Percentiles rank a stretch among this genome's conserved stretches.
phyloP scores from a whole-genome alignment of 2,888 invertebrate genomes.

The Hylaea fasciaria region DNA sequence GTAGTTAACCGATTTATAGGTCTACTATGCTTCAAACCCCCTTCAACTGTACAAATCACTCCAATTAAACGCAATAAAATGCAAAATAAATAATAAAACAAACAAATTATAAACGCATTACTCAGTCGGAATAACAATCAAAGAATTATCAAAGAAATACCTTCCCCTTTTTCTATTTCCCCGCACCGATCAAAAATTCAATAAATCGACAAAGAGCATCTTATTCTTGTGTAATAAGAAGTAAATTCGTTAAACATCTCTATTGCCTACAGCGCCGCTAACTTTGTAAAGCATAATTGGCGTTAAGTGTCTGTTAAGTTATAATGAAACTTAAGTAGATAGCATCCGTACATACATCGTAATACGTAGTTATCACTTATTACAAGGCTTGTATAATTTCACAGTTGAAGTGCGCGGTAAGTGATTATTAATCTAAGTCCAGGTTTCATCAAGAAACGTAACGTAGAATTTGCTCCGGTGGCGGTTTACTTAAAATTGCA shows the following conservation, averaged over 20 bases:
- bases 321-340: slow-evolving; percentile 79
- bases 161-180: slow-evolving; percentile 67
- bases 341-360: slow-evolving; percentile 69
- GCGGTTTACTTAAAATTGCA: slow-evolving; percentile 61
- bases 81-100: slow-evolving; percentile 76
- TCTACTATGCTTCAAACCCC: no score
- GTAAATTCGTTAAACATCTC: slow-evolving; percentile 32
- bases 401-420: slow-evolving; percentile 54
- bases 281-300: slow-evolving; percentile 67
- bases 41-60: slow-evolving; percentile 55
- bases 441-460: slow-evolving; percentile 42
- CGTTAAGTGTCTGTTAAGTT: slow-evolving; percentile 81
- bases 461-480: slow-evolving; percentile 60
- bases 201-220: slow-evolving; percentile 17
- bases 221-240: slow-evolving; percentile 45
- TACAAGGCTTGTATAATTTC: slow-evolving; percentile 64
- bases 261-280: slow-evolving; percentile 34
- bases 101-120: slow-evolving; percentile 82
- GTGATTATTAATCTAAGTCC: slow-evolving; percentile 35
- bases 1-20: no score
- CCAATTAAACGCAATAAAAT: slow-evolving; percentile 79
- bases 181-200: slow-evolving; percentile 31
- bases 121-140: slow-evolving; percentile 61
- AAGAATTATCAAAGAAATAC: slow-evolving; percentile 75
- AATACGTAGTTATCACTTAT: slow-evolving; percentile 74